phyloP scores from a whole-genome alignment of 2,888 invertebrate species.

The Apomyelois bistriatella region DNA sequence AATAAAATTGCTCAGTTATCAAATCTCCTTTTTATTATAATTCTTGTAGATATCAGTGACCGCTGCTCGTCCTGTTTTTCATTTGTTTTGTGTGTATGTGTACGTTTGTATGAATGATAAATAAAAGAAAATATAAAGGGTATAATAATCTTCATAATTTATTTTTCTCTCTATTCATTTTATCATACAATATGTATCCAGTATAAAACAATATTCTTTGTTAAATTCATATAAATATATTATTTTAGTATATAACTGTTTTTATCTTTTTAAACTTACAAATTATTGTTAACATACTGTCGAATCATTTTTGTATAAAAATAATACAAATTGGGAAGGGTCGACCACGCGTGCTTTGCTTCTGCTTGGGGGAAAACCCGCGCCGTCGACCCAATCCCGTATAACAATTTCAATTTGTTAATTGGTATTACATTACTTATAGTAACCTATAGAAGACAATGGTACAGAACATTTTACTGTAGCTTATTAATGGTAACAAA shows the following conservation, averaged over 20 bases:
- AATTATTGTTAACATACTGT: conserved; percentile 78
- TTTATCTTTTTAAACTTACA: conserved; percentile 76
- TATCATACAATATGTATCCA: conserved; percentile 76
- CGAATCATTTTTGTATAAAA: conserved; percentile 72
- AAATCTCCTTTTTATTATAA: too few relatives aligned
- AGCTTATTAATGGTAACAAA: conserved; percentile 78
- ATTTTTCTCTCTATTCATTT: conserved; percentile 64
- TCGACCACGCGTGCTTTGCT: conserved; percentile 27
- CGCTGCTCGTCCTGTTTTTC: too few relatives aligned
- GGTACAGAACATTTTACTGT: conserved; percentile 71
- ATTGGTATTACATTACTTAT: conserved; percentile 73
- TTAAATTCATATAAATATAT: conserved; percentile 80
- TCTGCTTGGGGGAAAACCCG: background rate
- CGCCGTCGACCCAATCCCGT: conserved; percentile 21
- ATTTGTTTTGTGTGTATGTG: too few relatives aligned
- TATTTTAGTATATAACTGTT: conserved; percentile 78
- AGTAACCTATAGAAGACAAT: conserved; percentile 74
- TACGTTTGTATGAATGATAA: background rate
- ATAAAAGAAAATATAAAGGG: conserved; percentile 64
- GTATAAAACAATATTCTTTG: conserved; percentile 80
- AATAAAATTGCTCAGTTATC: background rate
- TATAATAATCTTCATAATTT: conserved; percentile 79
- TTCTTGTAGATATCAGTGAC: too few relatives aligned
- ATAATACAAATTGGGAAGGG: conserved; percentile 69
- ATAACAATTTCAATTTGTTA: conserved; percentile 78